A percentile compares a stretch with the other conserved stretches of the same genome.
phyloP scores from a whole-genome alignment of 37 sponge, comb jelly and placozoan species.

The Mnemiopsis leidyi region DNA sequence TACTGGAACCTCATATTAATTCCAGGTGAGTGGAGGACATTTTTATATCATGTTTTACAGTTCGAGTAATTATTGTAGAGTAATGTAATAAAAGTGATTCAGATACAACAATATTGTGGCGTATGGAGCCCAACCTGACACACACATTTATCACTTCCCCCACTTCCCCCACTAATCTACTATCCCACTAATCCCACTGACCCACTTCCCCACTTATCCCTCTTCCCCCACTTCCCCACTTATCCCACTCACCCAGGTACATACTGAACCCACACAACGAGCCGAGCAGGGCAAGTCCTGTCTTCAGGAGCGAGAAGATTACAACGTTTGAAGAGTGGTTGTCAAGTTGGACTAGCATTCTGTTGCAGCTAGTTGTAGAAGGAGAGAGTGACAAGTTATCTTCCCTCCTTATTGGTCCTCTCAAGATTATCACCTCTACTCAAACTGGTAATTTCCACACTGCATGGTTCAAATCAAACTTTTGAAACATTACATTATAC shows the following conservation, averaged over 20 bases:
- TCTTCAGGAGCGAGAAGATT: neutral
- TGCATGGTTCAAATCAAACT: too few relatives aligned
- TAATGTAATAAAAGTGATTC: too few relatives aligned
- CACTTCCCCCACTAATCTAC: neutral
- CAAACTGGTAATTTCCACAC: conserved; percentile 61
- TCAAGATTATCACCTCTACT: conserved; percentile 25
- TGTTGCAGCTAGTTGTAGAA: conserved; percentile 19
- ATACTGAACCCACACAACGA: neutral
- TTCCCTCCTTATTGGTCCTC: neutral
- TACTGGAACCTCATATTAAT: conserved; percentile 38
- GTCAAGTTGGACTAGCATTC: neutral
- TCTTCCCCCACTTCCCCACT: neutral
- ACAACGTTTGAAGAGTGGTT: conserved; percentile 31
- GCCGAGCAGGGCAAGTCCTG: neutral
- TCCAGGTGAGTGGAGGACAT: conserved; percentile 34
- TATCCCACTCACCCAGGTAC: neutral
- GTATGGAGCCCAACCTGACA: too few relatives aligned
- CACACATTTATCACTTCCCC: neutral
- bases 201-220: neutral
- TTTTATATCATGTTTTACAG: neutral
- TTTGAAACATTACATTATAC: too few relatives aligned
- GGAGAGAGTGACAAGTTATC: neutral
- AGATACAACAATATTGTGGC: too few relatives aligned
- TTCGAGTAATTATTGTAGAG: neutral
- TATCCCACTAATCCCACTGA: neutral